A percentile compares a stretch with the other conserved stretches of the same genome.
Evolutionary conservation across 2,888 invertebrate genomes (phyloP).

Genomic region (Catocala nupta): DNA sequence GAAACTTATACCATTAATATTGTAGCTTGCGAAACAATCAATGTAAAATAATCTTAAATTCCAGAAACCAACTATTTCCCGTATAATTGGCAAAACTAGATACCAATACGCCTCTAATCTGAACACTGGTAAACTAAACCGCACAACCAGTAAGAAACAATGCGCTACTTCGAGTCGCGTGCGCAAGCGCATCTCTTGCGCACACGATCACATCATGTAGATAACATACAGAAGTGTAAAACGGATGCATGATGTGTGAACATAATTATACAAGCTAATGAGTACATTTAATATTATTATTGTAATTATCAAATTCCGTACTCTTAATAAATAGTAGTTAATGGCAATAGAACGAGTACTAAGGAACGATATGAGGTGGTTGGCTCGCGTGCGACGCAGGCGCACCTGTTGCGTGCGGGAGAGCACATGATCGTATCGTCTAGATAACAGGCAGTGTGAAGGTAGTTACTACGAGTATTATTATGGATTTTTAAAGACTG

Average conservation of each 20-base stretch:
- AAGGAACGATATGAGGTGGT: neutral
- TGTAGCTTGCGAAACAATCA: too few species aligned
- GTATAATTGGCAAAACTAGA: too few species aligned
- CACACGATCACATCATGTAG: slow-evolving; percentile 16
- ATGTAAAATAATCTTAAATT: neutral
- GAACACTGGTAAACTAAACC: neutral
- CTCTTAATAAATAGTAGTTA: too few species aligned
- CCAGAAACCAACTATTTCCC: neutral
- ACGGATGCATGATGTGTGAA: neutral
- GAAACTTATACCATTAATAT: too few species aligned
- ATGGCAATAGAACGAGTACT: too few species aligned
- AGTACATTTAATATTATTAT: neutral
- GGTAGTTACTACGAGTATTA: neutral
- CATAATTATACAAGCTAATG: slow-evolving; percentile 2
- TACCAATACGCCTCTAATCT: neutral
- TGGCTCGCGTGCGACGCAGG: neutral
- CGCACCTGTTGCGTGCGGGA: neutral
- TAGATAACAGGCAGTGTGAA: neutral
- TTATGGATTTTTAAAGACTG: neutral
- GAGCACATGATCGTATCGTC: neutral
- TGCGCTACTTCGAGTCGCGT: slow-evolving; percentile 7
- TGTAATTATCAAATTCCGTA: too few species aligned
- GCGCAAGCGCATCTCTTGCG: slow-evolving; percentile 22
- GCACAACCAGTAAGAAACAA: slow-evolving; percentile 7
- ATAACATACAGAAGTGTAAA: slow-evolving; percentile 33